phyloP scores from a whole-genome alignment of 2,888 invertebrate species.

The Oscheius sp. region DNA sequence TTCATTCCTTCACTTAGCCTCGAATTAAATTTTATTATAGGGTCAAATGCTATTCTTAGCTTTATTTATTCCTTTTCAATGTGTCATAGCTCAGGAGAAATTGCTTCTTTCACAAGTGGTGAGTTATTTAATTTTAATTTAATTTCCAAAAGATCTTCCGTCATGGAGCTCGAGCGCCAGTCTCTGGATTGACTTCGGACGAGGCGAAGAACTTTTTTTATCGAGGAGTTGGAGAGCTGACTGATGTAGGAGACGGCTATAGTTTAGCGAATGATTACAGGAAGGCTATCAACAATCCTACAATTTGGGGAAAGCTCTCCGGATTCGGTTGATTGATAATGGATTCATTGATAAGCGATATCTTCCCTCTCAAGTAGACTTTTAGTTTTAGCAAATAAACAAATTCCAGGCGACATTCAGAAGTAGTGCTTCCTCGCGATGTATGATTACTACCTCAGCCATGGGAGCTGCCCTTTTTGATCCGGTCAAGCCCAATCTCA shows the following conservation, averaged over 20 bases:
- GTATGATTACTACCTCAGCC: constrained; percentile 7
- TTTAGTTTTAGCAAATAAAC: background rate
- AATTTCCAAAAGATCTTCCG: constrained; percentile 39
- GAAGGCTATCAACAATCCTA: constrained; percentile 5
- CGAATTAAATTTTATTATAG: too few relatives aligned
- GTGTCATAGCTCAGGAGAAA: background rate
- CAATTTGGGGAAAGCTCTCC: constrained; percentile 10
- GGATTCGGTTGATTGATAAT: constrained; percentile 3
- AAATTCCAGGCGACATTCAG: background rate
- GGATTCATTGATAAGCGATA: constrained; percentile 9
- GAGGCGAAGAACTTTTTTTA: constrained; percentile 40
- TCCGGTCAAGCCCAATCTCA: background rate
- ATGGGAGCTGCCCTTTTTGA: constrained; percentile 17
- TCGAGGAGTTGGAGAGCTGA: constrained; percentile 47
- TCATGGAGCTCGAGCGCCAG: constrained; percentile 48
- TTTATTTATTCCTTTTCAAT: too few relatives aligned
- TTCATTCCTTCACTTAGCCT: too few relatives aligned
- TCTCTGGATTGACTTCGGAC: constrained; percentile 35
- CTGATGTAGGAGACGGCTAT: constrained; percentile 29
- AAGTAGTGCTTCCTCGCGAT: constrained; percentile 12
- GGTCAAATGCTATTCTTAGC: too few relatives aligned
- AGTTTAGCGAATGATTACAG: constrained; percentile 4
- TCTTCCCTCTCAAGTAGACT: background rate
- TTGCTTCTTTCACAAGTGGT: constrained; percentile 6
- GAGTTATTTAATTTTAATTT: background rate